Evolutionary conservation across 2,113 vertebrate species (phyloP), one percentile per base, ranked within the genome.

Genomic region (Chrysochloris asiatica): DNA sequence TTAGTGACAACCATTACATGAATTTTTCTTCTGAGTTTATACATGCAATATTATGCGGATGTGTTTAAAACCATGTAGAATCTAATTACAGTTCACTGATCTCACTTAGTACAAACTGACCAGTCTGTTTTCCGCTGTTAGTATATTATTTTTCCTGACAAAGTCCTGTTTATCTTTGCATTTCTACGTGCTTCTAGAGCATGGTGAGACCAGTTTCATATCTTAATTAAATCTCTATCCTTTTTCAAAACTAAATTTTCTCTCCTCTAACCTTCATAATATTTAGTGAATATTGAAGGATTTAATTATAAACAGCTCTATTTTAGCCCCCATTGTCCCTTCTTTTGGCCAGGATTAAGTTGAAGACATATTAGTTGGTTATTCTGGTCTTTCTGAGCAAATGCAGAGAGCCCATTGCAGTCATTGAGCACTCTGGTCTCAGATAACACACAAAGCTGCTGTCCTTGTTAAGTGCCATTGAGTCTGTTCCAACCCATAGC

Each of bases 211-310:
- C 30, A 47, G 16, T 26, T 86, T 84, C 78, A 59, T 67, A 69
- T 78, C 59, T 91, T 94, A 89, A 78, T 86, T 63, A 78, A 52
- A 95, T 92, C 80, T 83, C 36, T 4, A 75, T 73, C 3, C 36
- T 9, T 84, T 79, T 90, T 86, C 33, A 86, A 75, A 52, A 54
- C 33, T 41, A 72, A 86, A 69, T 50, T 85, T 80, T 79, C 21
- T 90, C 78, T 77, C 17, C 48, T 77, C 65, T 86, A 17, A 28
- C 87, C 38, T 84, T 89, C 12, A 73, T 14, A 81, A 56, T 33
- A 88, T 90, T 83, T 80, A 89, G 38, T 67, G 89, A 94, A 88
- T 83, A 14, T 78, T 83, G 50, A 28, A 30, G 19, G 30, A 88
- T 69, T 69, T 86, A 43, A 80, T 94, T 11, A 43, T 67, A 61